Base-by-base conservation (phyloP, 2,888 invertebrate genomes). In the Eretmocerus hayati region DNA sequence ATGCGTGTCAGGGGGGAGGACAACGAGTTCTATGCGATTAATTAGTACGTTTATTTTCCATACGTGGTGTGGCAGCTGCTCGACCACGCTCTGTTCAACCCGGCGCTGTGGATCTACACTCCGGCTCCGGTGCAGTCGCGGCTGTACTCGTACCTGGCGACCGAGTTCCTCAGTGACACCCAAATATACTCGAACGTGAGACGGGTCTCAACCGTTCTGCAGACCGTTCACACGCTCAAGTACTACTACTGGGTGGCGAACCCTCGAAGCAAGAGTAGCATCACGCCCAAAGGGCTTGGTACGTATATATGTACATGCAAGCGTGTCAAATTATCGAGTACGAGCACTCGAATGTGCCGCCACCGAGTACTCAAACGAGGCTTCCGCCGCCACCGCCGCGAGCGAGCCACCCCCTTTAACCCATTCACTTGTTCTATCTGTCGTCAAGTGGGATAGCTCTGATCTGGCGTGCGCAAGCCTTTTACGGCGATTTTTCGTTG, bases 161-260 rank as follows among this genome's bases (percentile, higher is more conserved):
- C 94, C n/a, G 97, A 99, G 74, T 99, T 99, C 77, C 80, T 99
- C 51, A 90, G 90, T 52, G 95, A 97, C 73, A 92, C 94, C 2
- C 94, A 95, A 74, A 94, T 96, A 65, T 96, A 96, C 75, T 93
- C 90, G 63, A 94, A 93, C 72, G 95, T 96, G 45, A 77, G 97
- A 46, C 80, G 99, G 45, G 95, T 99, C 53, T 94, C 94, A 63
- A 97, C 97, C 2, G 95, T 96, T 0, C 78, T 99, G 40, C 97
- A 99, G 75, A 95, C 96, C 21, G 92, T 99, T 59, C 97, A 99
- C 72, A 95, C 99, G 3, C 80, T 99, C 55, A 99, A 99, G 76
- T 96, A 93, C 73, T 99, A 97, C 75, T 99, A 99, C 72, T 99
- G 97, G 97, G 91, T 99, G 38, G 87, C 90, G 51, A 94, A 94